Conservation (phyloP, 2,113 vertebrate genomes). For the Pseudois nayaur region DNA sequence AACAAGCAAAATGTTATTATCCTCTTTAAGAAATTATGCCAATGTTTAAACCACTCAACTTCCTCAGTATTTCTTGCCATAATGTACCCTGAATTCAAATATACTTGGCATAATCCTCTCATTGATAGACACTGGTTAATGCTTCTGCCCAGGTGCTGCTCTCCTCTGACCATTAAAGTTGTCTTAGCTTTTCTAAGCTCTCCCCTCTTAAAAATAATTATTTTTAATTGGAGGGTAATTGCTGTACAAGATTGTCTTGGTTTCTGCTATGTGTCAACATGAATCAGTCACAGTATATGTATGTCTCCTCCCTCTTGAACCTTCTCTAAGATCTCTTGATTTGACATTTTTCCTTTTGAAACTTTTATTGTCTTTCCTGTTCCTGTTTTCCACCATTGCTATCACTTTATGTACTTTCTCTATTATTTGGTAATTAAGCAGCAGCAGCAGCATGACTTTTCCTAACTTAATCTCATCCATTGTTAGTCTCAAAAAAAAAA, state of each 20-base stretch:
- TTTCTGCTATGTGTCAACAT: not conserved
- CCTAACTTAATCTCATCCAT: conserved; percentile 49
- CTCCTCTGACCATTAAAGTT: not conserved
- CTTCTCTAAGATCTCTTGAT: not conserved
- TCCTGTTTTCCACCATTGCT: not conserved
- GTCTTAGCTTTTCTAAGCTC: not conserved
- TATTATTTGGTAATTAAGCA: conserved; percentile 43
- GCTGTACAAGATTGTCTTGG: not conserved
- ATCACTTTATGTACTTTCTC: conserved; percentile 4
- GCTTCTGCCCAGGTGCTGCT: not conserved
- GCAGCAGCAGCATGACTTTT: not conserved
- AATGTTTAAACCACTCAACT: not conserved
- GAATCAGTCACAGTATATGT: not conserved
- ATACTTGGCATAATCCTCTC: not conserved
- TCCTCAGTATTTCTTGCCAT: not conserved
- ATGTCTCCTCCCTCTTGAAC: not conserved
- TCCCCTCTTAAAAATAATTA: not conserved
- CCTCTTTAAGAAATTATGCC: not conserved
- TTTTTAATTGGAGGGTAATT: not conserved
- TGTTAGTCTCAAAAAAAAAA: conserved; percentile 44
- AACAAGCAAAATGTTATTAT: not conserved
- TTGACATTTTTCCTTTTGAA: not conserved
- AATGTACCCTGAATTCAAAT: not conserved
- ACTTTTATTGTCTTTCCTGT: not conserved
- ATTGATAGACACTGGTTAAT: not conserved